Evolutionary conservation across 2,113 vertebrate species (phyloP).

Genomic region (Oryzias curvinotus): DNA sequence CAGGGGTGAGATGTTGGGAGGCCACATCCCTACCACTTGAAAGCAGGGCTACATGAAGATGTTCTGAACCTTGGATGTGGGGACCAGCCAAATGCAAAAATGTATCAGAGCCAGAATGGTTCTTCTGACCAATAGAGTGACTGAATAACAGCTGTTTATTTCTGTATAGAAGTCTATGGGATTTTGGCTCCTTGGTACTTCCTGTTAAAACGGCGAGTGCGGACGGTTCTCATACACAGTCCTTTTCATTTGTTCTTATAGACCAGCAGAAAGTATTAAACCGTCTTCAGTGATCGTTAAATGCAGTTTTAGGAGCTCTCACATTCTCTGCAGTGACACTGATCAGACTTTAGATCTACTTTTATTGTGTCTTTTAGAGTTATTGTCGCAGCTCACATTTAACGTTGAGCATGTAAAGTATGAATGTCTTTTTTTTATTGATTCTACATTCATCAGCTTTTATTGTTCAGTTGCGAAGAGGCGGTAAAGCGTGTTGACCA

Average conservation of each 20-base stretch:
- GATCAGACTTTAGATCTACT: constrained; percentile 25
- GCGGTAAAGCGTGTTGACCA: constrained; percentile 1
- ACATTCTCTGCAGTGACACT: not conserved
- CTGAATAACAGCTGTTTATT: not conserved
- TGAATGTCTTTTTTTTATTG: constrained; percentile 40
- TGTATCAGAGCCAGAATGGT: no score
- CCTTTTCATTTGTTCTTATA: constrained; percentile 21
- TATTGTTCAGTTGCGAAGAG: constrained; percentile 28
- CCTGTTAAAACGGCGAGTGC: no score
- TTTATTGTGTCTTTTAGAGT: constrained; percentile 47
- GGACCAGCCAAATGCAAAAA: no score
- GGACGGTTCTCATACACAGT: no score
- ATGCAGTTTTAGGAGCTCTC: constrained; percentile 16
- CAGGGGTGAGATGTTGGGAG: no score
- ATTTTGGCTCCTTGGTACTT: no score
- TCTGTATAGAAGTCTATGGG: not conserved
- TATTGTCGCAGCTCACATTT: constrained; percentile 34
- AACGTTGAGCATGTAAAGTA: constrained; percentile 31
- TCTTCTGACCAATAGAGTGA: no score
- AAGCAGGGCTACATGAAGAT: no score
- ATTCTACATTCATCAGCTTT: constrained; percentile 26
- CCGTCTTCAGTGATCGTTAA: constrained; percentile 29
- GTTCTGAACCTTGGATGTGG: no score
- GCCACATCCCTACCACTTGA: no score
- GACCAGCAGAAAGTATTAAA: constrained; percentile 20